Base-by-base conservation (phyloP, 2,888 invertebrate genomes). In the Amphipoea oculea region DNA sequence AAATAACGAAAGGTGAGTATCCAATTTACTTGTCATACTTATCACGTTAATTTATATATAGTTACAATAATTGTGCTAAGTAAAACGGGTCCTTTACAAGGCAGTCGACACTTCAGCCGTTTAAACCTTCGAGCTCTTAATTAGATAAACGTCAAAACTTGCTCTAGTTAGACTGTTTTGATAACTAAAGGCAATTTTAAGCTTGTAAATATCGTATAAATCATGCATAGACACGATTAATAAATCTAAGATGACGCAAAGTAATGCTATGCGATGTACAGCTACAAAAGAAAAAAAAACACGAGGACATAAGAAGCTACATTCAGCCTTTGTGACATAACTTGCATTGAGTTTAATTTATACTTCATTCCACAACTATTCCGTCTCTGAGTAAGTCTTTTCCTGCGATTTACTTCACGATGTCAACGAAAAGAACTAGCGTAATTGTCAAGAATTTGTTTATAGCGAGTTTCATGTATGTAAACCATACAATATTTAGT, bases 341-440 rank as follows among this genome's bases (percentile, higher is more conserved):
- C 23, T 65, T 63, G 3, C 17, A 48, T 68, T 29, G 42, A 69
- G 14, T 65, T 36, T 9, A 65, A 36, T 60, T 20, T 4, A 65
- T 51, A 71, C 51, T 65, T 76, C 69, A 76, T 84, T 70, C 54
- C 23, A 42, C n/a, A 62, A 66, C 3, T 62, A n/a, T 75, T 63
- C 42, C 4, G 4, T 4, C n/a, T 42, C 57, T 14, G 42, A 65
- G 51, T 51, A 45, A 65, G 70, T 54, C 20, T 63, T 74, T 54
- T 20, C 29, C 14, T 63, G 6, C 12, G n/a, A 36, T 66, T 14
- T 51, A 40, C 7, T 42, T 29, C 36, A 54, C 20, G 36, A 80
- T 71, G 42, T 14, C 66, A 14, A 62, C n/a, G 45, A 62, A 66
- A 65, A 40, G 54, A n/a, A 23, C 9, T 51, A 17, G 12, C 7